These are phyloP conservation scores for Chymomyza costata DNA, from an alignment of 1,140 invertebrate genomes.

Conservation along the genomic window DNA sequence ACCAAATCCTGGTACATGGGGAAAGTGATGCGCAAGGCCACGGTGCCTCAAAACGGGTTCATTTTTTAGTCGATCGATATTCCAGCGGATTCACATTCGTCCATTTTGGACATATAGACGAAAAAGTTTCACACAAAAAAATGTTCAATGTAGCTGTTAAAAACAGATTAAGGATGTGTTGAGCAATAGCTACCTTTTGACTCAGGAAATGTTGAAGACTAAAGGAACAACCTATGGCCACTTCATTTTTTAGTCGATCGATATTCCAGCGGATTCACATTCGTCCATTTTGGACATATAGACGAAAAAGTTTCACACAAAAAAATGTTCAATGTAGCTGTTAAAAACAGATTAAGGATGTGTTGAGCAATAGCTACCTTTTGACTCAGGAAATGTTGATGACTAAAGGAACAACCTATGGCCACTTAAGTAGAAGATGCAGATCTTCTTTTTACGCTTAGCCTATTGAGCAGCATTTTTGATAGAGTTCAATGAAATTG, in stretches of 20 bases:
- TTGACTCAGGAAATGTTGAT: background rate
- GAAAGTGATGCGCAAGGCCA: background rate
- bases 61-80: background rate
- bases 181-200: no score
- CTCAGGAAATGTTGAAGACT: background rate
- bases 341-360: background rate
- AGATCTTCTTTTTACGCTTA: no score
- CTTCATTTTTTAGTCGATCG: background rate
- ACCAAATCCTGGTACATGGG: no score
- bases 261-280: no score
- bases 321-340: background rate
- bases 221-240: background rate
- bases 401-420: background rate
- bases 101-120: background rate
- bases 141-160: conserved; percentile 23
- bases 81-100: no score
- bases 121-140: conserved; percentile 36
- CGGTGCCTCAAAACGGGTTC: background rate
- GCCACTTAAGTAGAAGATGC: no score
- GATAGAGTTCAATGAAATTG: no score
- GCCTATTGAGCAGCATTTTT: no score
- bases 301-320: background rate
- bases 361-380: no score
- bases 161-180: conserved; percentile 39
- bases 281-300: background rate